phyloP scores from a whole-genome alignment of 1,140 invertebrate genomes.

The Drosophila trapezifrons region DNA sequence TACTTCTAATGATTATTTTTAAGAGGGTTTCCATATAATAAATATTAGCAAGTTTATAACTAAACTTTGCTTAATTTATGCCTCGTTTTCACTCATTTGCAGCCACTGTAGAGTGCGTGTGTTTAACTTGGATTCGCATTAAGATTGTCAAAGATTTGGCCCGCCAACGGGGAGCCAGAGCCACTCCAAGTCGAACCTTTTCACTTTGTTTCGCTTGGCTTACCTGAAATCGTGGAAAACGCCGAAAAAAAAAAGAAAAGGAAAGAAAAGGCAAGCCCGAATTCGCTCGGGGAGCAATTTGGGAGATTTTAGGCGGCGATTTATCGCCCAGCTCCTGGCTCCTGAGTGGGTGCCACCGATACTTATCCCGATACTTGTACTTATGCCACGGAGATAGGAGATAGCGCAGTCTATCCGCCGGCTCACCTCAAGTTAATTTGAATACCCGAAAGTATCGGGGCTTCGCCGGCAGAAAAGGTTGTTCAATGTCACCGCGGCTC shows the following conservation, averaged over 20 bases:
- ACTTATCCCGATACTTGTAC: slow-evolving; percentile 41
- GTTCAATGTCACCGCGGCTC: slow-evolving; percentile 50
- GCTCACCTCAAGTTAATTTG: slow-evolving; percentile 62
- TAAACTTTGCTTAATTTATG: no score
- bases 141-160: slow-evolving; percentile 78
- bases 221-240: slow-evolving; percentile 31
- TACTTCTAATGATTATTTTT: no score
- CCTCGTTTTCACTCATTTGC: fast-evolving
- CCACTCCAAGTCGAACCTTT: slow-evolving; percentile 38
- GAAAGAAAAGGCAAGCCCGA: slow-evolving; percentile 28
- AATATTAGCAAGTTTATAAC: background rate
- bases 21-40: background rate
- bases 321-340: slow-evolving; percentile 61
- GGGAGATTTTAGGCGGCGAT: slow-evolving; percentile 70
- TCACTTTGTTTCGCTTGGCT: slow-evolving; percentile 46
- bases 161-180: slow-evolving; percentile 49
- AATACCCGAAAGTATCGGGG: slow-evolving; percentile 47
- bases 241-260: background rate
- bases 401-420: slow-evolving; percentile 26
- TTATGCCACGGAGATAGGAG: slow-evolving; percentile 45
- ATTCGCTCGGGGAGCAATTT: slow-evolving; percentile 75
- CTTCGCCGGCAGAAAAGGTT: slow-evolving; percentile 54
- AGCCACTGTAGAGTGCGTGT: slow-evolving; percentile 31
- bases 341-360: slow-evolving; percentile 70
- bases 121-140: slow-evolving; percentile 63